Percentiles rank a stretch among this genome's conserved stretches.
phyloP scores from a whole-genome alignment of 2,797 vertebrate genomes.

The Scyliorhinus canicula region DNA sequence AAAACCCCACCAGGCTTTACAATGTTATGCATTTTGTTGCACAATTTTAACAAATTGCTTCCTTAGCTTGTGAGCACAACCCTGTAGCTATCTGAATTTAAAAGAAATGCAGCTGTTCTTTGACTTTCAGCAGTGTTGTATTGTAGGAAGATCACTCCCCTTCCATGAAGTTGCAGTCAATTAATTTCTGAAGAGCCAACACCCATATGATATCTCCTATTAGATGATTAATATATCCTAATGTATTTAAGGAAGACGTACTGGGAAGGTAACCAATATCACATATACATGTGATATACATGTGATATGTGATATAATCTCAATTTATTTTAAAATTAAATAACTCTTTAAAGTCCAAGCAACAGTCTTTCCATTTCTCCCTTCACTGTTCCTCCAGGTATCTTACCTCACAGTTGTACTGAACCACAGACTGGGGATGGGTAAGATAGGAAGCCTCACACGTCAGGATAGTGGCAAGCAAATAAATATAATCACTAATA shows the following conservation, averaged over 20 bases:
- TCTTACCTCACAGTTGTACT: not conserved
- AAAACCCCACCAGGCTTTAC: not conserved
- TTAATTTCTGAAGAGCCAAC: not conserved
- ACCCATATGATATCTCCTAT: not conserved
- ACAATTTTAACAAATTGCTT: not conserved
- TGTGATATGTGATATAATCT: not conserved
- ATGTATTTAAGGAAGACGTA: not conserved
- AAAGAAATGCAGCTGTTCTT: not conserved
- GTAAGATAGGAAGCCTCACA: not conserved
- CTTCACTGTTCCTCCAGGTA: not conserved
- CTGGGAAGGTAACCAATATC: not conserved
- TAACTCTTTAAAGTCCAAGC: not conserved
- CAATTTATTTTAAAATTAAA: not conserved
- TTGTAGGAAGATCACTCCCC: not conserved
- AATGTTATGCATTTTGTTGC: not conserved
- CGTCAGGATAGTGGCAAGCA: not conserved
- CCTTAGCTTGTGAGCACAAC: not conserved
- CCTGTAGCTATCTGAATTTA: not conserved
- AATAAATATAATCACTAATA: not conserved
- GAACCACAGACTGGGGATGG: not conserved
- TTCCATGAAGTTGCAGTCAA: not conserved
- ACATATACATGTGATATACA: not conserved
- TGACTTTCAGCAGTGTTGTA: not conserved
- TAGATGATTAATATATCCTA: not conserved
- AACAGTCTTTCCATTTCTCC: not conserved